Conservation (phyloP, 2,888 invertebrate genomes). For the Zygaena filipendulae region DNA sequence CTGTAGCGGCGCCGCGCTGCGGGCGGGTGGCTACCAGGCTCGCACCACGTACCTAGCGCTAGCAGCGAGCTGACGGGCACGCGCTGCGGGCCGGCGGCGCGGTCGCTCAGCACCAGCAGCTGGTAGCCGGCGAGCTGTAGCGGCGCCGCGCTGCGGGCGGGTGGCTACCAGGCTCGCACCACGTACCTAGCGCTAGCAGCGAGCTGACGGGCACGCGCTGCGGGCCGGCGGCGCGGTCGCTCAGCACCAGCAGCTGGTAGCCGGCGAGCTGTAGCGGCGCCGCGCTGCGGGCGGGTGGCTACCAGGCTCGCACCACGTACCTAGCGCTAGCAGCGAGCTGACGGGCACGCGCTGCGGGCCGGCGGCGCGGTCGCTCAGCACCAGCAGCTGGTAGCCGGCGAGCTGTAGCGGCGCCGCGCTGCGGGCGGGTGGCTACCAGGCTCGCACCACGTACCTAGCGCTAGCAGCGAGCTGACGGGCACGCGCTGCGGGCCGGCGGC, state of each 20-base stretch:
- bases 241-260: constrained; percentile 88
- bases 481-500: constrained; percentile 71
- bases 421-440: too few species aligned
- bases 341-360: constrained; percentile 75
- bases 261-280: too few species aligned
- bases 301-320: too few species aligned
- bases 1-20: too few species aligned
- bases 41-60: constrained; percentile 73
- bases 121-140: too few species aligned
- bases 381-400: constrained; percentile 83
- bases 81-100: constrained; percentile 70
- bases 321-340: constrained; percentile 86
- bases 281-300: too few species aligned
- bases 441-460: constrained; percentile 72
- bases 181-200: constrained; percentile 77
- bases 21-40: too few species aligned
- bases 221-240: constrained; percentile 78
- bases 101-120: constrained; percentile 88
- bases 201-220: constrained; percentile 81
- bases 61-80: constrained; percentile 85
- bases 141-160: too few species aligned
- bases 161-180: too few species aligned
- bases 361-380: constrained; percentile 84
- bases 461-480: constrained; percentile 84
- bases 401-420: constrained; percentile 82